Evolutionary conservation across 2,797 vertebrate genomes (phyloP).

Genomic region (Dryobates pubescens): DNA sequence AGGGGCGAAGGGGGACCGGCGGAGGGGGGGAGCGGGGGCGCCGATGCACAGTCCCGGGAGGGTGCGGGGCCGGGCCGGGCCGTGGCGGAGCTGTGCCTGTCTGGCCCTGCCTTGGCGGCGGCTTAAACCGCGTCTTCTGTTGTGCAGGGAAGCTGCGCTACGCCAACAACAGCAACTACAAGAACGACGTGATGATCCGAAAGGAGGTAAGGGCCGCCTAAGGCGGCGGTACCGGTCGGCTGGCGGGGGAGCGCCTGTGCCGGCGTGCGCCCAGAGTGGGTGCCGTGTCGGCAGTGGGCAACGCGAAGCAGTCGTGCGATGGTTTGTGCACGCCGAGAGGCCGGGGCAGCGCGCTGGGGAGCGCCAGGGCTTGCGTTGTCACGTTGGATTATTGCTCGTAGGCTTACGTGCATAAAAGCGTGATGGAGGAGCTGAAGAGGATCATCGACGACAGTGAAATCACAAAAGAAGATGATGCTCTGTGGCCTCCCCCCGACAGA

Average conservation of each 20-base stretch:
- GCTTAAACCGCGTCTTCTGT: not conserved
- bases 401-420: slow-evolving; percentile 98
- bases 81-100: not conserved
- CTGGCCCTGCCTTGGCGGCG: not conserved
- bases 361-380: accelerated
- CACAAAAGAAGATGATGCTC: slow-evolving; percentile 97
- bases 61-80: not conserved
- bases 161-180: slow-evolving; percentile 99
- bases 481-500: slow-evolving; percentile 97
- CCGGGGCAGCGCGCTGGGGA: accelerated
- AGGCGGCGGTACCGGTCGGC: no score
- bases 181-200: slow-evolving; percentile 99
- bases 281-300: not conserved
- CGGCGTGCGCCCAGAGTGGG: not conserved
- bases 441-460: slow-evolving; percentile 99
- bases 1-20: slow-evolving; percentile 50
- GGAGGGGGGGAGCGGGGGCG: not conserved
- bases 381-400: slow-evolving; percentile 31
- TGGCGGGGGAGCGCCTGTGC: not conserved
- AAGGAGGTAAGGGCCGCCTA: slow-evolving; percentile 87
- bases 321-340: accelerated
- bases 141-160: slow-evolving; percentile 92
- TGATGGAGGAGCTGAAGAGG: slow-evolving; percentile 98
- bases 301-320: accelerated
- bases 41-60: no score